Base-by-base conservation (phyloP, 1,140 invertebrate genomes). In the Nymphalis io region DNA sequence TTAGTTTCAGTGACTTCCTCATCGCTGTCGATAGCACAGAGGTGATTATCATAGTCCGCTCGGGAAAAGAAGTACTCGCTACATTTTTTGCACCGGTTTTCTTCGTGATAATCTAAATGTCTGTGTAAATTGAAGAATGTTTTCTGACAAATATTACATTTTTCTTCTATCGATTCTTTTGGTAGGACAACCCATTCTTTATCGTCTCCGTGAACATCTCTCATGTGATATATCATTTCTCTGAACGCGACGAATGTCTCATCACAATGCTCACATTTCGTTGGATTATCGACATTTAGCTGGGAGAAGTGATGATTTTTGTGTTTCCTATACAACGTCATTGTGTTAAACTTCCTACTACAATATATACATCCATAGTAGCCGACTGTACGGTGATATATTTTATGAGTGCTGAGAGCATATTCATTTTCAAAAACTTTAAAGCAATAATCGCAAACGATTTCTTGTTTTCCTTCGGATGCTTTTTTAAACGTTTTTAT, bases 391-490 rank as follows among this genome's bases (percentile, higher is more conserved):
- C 89, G 80, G 53, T 93, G 91, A 46, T 88, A 89, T n/a, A 88
- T 75, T 60, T 88, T 89, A 68, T 93, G 92, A 1, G 70, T 80
- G n/a, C 65, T 76, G 51, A 93, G 74, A 0, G 87, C 83, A 39
- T 89, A 81, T 53, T 90, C 85, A 59, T 88, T 92, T 68, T 91
- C 84, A 42, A 92, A 92, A 3, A 89, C 87, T 70, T 77, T 83
- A 64, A 93, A 92, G 65, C 92, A 93, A 70, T 89, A 93, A 75
- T 93, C 92, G 65, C 92, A 92, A 1, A 91, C 83, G 5, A 81
- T 74, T 39, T 88, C 84, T 21, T 84, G 81, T 40, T 82, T 85
- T 6, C 76, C 78, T 15, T 79, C 71, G 0, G 72, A 78, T 0
- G 74, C 79, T 65, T 89, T 84, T 61, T 80, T 84, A 39, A 74